A percentile compares a stretch with the other conserved stretches of the same genome.
Evolutionary conservation across 2,113 vertebrate species (phyloP).

Genomic region (Drymodes brunneopygia): DNA sequence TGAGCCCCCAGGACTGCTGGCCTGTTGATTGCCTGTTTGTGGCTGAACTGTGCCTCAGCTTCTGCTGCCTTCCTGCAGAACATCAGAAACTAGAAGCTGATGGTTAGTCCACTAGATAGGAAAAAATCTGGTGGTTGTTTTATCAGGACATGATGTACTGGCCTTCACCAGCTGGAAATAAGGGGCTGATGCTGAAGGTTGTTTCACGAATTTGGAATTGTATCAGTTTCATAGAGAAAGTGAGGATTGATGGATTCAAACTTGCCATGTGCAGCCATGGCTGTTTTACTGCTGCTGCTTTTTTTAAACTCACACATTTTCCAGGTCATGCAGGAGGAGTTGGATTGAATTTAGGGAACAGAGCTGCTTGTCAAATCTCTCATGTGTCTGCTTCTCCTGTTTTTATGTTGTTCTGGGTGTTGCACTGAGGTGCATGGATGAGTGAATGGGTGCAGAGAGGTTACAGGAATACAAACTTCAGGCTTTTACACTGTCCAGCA

Average conservation of each 20-base stretch:
- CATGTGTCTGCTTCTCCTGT: not conserved
- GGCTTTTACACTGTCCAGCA: not conserved
- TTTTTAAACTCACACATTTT: accelerated
- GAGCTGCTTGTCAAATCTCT: not conserved
- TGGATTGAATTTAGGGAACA: not conserved
- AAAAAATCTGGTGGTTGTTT: not conserved
- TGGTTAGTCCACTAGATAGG: accelerated
- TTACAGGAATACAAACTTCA: not conserved
- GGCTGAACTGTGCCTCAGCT: not conserved
- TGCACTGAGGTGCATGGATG: not conserved
- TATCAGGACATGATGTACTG: not conserved
- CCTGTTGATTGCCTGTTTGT: accelerated
- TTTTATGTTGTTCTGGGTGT: not conserved
- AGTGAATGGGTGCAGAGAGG: not conserved
- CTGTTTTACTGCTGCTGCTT: not conserved
- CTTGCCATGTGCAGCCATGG: not conserved
- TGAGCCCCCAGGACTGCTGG: not conserved
- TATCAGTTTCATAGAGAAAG: not conserved
- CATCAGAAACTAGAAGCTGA: not conserved
- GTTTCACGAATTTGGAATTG: not conserved
- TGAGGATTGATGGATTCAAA: not conserved
- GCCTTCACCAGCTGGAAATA: not conserved
- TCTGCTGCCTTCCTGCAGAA: not conserved
- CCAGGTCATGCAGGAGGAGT: accelerated
- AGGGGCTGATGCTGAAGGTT: not conserved